Percentiles rank a stretch among this genome's conserved stretches.
phyloP scores from a whole-genome alignment of 2,797 vertebrate genomes.

The Hemitrygon akajei region DNA sequence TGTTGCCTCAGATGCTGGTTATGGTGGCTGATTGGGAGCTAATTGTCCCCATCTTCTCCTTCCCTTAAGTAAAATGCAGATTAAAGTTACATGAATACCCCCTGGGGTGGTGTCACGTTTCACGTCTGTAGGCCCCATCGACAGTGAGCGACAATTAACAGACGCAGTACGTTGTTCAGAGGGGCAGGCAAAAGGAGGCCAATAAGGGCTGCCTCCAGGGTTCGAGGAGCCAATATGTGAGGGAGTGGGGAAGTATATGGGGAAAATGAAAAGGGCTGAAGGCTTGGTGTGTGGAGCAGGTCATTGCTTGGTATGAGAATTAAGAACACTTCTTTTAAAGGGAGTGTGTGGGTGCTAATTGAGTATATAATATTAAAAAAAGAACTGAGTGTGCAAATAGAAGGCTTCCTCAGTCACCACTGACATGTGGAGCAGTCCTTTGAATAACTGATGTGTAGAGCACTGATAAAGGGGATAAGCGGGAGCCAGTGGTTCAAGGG shows the following conservation, averaged over 20 bases:
- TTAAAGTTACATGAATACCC: neutral
- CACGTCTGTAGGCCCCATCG: neutral
- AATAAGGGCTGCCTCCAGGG: neutral
- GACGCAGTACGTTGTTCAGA: neutral
- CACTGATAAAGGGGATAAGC: too few species aligned
- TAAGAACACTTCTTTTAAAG: too few species aligned
- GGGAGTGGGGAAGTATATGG: neutral
- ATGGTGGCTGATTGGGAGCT: neutral
- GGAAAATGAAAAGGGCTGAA: too few species aligned
- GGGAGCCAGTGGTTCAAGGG: too few species aligned
- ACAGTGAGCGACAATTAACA: neutral
- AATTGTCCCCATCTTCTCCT: slow-evolving; percentile 4
- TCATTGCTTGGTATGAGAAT: too few species aligned
- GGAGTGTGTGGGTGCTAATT: too few species aligned
- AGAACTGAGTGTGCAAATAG: too few species aligned
- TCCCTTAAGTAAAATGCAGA: slow-evolving; percentile 22
- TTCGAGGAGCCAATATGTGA: neutral
- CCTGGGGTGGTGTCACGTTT: neutral
- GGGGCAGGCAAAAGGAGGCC: neutral
- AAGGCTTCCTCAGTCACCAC: too few species aligned
- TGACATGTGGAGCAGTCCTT: too few species aligned
- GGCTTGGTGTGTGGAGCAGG: neutral
- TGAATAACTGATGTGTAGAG: too few species aligned
- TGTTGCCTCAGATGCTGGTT: neutral
- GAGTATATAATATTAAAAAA: too few species aligned